These are phyloP conservation scores for Poeciliopsis occidentalis DNA, from an alignment of 2,113 vertebrate genomes.

Conservation along the genomic window DNA sequence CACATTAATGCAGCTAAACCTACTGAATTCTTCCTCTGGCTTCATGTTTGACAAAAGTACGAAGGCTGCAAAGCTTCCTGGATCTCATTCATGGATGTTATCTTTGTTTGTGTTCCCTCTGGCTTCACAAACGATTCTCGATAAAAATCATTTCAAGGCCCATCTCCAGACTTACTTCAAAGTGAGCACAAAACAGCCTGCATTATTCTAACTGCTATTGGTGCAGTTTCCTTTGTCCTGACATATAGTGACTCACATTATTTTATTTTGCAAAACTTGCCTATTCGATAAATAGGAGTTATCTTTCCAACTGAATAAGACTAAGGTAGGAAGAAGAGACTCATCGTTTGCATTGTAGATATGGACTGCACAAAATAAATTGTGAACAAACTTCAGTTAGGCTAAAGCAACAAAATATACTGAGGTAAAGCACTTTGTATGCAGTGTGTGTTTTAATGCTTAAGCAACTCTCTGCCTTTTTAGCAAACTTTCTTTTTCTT, in stretches of 20 bases:
- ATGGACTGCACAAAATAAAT: too few relatives aligned
- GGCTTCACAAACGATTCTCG: constrained; percentile 8
- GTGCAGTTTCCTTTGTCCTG: not conserved
- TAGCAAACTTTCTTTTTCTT: too few relatives aligned
- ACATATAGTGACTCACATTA: not conserved
- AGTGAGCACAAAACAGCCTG: constrained; percentile 7
- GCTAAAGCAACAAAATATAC: not conserved
- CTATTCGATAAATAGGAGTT: not conserved
- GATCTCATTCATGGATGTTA: constrained; percentile 17
- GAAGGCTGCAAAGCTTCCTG: constrained; percentile 42
- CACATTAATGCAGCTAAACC: constrained; percentile 28
- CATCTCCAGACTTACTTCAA: constrained; percentile 15
- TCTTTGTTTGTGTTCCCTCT: constrained; percentile 29
- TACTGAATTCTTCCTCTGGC: constrained; percentile 30
- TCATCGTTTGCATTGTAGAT: not conserved
- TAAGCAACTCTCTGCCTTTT: too few relatives aligned
- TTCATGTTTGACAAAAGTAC: constrained; percentile 33
- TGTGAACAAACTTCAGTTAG: too few relatives aligned
- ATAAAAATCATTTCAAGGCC: not conserved
- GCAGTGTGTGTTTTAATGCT: not conserved
- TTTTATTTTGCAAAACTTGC: not conserved
- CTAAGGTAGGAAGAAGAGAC: not conserved
- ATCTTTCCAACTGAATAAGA: not conserved
- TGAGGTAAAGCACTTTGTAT: not conserved
- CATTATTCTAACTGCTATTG: not conserved